These are phyloP conservation scores for Aramus guarauna DNA, from an alignment of 2,113 vertebrate species.

Conservation along the genomic window DNA sequence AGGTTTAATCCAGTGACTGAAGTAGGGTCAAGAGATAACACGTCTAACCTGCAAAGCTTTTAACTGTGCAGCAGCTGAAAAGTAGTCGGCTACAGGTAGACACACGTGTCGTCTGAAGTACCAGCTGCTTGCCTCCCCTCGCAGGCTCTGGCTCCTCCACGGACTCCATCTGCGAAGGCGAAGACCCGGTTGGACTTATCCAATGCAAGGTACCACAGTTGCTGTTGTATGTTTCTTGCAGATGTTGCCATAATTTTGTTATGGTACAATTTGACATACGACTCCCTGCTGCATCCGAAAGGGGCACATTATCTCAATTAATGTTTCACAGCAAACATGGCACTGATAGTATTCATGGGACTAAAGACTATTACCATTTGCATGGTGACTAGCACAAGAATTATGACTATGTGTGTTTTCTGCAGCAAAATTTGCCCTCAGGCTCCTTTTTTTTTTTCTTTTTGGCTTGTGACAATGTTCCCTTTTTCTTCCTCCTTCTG, in stretches of 20 bases:
- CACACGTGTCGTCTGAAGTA: accelerated
- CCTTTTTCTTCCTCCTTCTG: conserved; percentile 85
- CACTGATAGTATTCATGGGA: conserved; percentile 75
- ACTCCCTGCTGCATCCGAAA: conserved; percentile 58
- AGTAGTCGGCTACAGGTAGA: background rate
- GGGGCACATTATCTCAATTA: conserved; percentile 74
- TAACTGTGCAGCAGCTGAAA: background rate
- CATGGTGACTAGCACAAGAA: conserved; percentile 73
- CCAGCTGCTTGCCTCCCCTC: background rate
- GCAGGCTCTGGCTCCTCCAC: background rate
- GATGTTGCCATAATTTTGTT: conserved; percentile 65
- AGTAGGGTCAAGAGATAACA: background rate
- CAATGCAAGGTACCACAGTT: background rate
- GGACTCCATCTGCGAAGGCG: background rate
- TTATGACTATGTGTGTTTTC: conserved; percentile 72
- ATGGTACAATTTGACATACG: conserved; percentile 46
- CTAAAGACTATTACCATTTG: conserved; percentile 77
- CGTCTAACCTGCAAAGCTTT: background rate
- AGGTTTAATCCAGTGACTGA: background rate
- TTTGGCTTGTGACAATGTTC: conserved; percentile 83
- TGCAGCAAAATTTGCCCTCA: conserved; percentile 76
- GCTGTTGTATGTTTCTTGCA: background rate
- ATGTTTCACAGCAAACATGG: conserved; percentile 72
- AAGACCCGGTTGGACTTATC: background rate
- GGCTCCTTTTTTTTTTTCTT: conserved; percentile 69